Evolutionary conservation across 2,797 vertebrate species (phyloP).

Genomic region (Spheniscus humboldti): DNA sequence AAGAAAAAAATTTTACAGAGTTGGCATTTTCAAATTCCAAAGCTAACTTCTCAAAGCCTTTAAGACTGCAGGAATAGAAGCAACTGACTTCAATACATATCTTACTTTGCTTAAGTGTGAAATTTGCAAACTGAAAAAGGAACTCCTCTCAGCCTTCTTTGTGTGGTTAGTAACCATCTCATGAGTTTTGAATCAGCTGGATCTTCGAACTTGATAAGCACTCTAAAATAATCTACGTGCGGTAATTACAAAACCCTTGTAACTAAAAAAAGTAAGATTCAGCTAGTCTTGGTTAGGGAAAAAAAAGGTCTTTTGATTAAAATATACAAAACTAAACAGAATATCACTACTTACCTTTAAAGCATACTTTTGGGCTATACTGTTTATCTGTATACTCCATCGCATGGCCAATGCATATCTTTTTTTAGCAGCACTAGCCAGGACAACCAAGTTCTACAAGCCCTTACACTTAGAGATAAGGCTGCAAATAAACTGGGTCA

Average conservation of each 20-base stretch:
- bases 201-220: neutral
- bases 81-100: neutral
- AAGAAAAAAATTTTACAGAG: neutral
- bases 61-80: neutral
- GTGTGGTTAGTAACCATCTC: neutral
- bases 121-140: neutral
- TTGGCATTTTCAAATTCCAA: neutral
- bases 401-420: neutral
- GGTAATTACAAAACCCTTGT: neutral
- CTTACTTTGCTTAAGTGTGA: neutral
- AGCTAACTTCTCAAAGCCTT: neutral
- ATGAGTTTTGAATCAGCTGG: neutral
- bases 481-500: neutral
- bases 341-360: neutral
- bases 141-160: neutral
- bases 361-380: neutral
- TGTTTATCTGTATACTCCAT: neutral
- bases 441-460: neutral
- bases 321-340: neutral
- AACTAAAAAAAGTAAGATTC: neutral
- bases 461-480: neutral
- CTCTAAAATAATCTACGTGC: neutral
- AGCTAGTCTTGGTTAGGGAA: neutral
- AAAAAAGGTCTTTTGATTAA: neutral
- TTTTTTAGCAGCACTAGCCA: neutral